Base-by-base conservation (phyloP, 2,888 invertebrate species). In the Acrobasis repandana region DNA sequence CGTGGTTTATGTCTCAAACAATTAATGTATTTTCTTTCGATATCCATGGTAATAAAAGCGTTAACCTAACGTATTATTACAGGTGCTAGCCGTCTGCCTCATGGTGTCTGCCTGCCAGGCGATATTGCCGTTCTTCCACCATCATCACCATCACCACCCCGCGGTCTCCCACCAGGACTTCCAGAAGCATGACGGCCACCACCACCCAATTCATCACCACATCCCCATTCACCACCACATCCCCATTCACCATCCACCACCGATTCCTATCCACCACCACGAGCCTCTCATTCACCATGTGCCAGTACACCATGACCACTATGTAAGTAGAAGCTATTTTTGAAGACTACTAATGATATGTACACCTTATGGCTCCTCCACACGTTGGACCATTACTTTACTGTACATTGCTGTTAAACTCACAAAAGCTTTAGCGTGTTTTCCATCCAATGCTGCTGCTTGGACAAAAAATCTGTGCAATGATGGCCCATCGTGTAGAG, bases 151-250 rank as follows among this genome's bases (percentile, higher is more conserved):
- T 68, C 86, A 86, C 63, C 82, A 84, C 69, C 80, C 82, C 4
- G 90, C 90, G 2, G 74, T 90, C 28, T 90, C 91, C 10, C 91
- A 91, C 75, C 92, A 92, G 72, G 83, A 89, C 67, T 65, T 89
- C 63, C 77, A 85, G 64, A 88, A 87, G 65, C 88, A 88, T 63
- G 82, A 85, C 59, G 91, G 90, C 0, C 90, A 80, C 1, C 80
- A 84, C 65, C 84, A 86, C 65, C 68, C 77, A 0, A 71, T 84
- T 8, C 77, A 79, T 62, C 83, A 79, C 63, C 83, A 79, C 51
- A 64, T 81, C 0, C 74, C 80, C 0, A 71, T 80, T 49, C 80
- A 79, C 62, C 82, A 83, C 64, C 83, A 76, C 38, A 68, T 78
- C 11, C 85, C 80, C 0, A 38, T 63, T 3, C 65, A 62, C 14